Evolutionary conservation across 2,113 vertebrate genomes (phyloP).

Genomic region (Chroicocephalus ridibundus): DNA sequence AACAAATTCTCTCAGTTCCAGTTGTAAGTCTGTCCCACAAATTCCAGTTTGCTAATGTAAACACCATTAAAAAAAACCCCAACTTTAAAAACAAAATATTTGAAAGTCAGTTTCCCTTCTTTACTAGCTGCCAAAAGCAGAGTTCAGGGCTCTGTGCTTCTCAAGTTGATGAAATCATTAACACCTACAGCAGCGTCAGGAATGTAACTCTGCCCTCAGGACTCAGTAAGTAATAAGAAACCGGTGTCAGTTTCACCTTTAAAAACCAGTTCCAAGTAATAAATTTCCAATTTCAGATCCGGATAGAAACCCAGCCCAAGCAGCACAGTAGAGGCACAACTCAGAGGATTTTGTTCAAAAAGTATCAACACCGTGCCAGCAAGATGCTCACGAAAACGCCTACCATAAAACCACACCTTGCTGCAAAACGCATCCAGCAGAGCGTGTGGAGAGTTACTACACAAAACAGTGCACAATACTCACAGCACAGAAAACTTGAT

Average conservation of each 20-base stretch:
- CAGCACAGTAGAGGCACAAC: neutral
- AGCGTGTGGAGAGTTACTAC: neutral
- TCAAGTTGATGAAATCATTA: constrained; percentile 59
- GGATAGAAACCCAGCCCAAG: constrained; percentile 8
- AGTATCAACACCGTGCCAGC: neutral
- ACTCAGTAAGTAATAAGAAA: constrained; percentile 44
- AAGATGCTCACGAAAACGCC: neutral
- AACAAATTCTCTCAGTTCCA: constrained; percentile 1
- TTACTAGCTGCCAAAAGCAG: constrained; percentile 44
- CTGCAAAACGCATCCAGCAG: neutral
- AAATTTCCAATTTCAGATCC: constrained; percentile 32
- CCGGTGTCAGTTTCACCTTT: constrained; percentile 41
- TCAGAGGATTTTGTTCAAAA: neutral
- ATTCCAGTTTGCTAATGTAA: constrained; percentile 32
- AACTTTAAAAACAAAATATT: constrained; percentile 41
- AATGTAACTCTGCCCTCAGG: constrained; percentile 56
- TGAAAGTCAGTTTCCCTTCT: constrained; percentile 26
- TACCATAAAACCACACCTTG: neutral
- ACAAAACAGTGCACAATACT: neutral
- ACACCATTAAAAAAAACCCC: neutral
- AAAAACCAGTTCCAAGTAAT: constrained; percentile 44
- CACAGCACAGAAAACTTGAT: neutral
- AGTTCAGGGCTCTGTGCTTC: constrained; percentile 27
- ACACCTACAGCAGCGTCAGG: constrained; percentile 53
- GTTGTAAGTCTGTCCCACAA: neutral